Conservation (phyloP, 2,888 invertebrate species). For the Thymelicus lineola region DNA sequence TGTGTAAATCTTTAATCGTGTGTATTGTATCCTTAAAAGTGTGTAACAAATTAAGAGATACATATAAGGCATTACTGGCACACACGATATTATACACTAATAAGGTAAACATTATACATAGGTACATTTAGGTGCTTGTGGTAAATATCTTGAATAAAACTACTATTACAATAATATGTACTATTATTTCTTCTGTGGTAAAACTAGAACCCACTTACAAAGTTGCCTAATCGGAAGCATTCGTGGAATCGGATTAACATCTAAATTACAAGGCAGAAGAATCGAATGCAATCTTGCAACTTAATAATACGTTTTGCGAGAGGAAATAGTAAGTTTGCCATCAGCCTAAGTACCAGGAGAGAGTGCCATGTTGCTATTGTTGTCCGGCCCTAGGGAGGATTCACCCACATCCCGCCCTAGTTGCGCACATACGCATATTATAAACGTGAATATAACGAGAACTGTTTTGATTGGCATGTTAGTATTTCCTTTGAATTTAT, state of each 20-base stretch:
- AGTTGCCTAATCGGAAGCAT: slow-evolving; percentile 4
- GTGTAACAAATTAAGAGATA: too few species aligned
- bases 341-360: slow-evolving; percentile 34
- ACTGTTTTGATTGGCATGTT: slow-evolving; percentile 30
- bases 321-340: slow-evolving; percentile 25
- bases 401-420: slow-evolving; percentile 69
- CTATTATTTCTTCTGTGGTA: too few species aligned
- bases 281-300: slow-evolving; percentile 43
- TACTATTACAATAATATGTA: too few species aligned
- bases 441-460: slow-evolving; percentile 41
- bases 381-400: slow-evolving; percentile 76
- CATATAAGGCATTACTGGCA: too few species aligned
- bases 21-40: too few species aligned
- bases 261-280: slow-evolving; percentile 8
- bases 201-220: background rate
- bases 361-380: slow-evolving; percentile 74
- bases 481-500: too few species aligned
- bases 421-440: slow-evolving; percentile 69
- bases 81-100: too few species aligned
- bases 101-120: too few species aligned
- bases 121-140: too few species aligned
- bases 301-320: slow-evolving; percentile 13
- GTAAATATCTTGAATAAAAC: background rate
- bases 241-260: slow-evolving; percentile 8
- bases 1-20: too few species aligned